Evolutionary conservation across 2,113 vertebrate genomes (phyloP).

Genomic region (Ivindomyrus marchei): DNA sequence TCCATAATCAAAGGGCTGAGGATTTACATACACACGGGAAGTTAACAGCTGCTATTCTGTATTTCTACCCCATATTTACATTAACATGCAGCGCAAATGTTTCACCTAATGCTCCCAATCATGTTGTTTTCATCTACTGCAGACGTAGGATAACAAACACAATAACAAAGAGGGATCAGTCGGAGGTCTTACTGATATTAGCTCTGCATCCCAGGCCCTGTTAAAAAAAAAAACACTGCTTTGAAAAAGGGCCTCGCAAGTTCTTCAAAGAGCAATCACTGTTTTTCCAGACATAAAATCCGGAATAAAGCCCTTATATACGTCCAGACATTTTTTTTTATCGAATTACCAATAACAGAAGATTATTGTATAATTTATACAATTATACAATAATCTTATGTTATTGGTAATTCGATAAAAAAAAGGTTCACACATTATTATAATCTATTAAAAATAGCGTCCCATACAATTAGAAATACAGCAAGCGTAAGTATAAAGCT

Average conservation of each 20-base stretch:
- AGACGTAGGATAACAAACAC: not conserved
- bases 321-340: too few species aligned
- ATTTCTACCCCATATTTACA: not conserved
- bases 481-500: not conserved
- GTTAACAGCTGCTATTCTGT: not conserved
- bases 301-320: not conserved
- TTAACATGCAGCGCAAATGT: not conserved
- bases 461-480: not conserved
- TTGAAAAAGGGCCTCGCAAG: not conserved
- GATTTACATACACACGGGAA: not conserved
- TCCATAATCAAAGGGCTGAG: not conserved
- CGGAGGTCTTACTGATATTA: conserved; percentile 5
- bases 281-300: not conserved
- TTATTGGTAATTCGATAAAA: too few species aligned
- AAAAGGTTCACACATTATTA: not conserved
- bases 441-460: not conserved
- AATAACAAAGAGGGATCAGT: not conserved
- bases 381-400: too few species aligned
- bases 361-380: not conserved
- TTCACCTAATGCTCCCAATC: not conserved
- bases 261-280: not conserved
- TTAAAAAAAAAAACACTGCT: not conserved
- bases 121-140: not conserved
- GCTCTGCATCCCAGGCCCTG: conserved; percentile 18
- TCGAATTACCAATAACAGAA: not conserved